Evolutionary conservation across 1,140 invertebrate species (phyloP).

Genomic region (Helicoverpa armigera): DNA sequence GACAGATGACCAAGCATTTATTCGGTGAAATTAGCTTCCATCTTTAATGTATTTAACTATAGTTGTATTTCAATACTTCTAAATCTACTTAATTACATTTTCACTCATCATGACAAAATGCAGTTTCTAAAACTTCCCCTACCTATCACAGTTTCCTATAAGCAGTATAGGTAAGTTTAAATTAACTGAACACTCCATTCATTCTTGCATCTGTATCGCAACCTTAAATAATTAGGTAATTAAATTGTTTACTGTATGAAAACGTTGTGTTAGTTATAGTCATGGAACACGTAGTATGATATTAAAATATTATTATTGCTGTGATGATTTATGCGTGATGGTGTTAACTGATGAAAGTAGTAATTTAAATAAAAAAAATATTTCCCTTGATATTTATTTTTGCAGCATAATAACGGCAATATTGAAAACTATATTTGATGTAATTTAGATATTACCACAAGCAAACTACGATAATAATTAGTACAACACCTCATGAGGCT

Average conservation of each 20-base stretch:
- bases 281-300: conserved; percentile 50
- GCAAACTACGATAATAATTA: no score
- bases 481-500: no score
- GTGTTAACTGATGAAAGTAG: conserved; percentile 8
- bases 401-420: background rate
- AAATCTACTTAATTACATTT: no score
- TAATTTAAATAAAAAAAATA: background rate
- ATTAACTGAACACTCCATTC: background rate
- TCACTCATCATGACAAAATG: no score
- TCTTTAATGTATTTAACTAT: no score
- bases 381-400: background rate
- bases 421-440: background rate
- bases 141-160: no score
- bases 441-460: no score
- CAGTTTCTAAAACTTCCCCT: no score
- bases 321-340: background rate
- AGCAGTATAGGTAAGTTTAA: no score
- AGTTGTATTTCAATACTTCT: no score
- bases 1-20: no score
- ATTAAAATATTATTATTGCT: conserved; percentile 45
- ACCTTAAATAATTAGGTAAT: conserved; percentile 73
- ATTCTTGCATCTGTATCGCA: conserved; percentile 12
- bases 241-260: conserved; percentile 74
- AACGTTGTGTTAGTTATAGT: conserved; percentile 51
- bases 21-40: no score